Base-by-base conservation (phyloP, 2,888 invertebrate species). In the Campoplex capitator region DNA sequence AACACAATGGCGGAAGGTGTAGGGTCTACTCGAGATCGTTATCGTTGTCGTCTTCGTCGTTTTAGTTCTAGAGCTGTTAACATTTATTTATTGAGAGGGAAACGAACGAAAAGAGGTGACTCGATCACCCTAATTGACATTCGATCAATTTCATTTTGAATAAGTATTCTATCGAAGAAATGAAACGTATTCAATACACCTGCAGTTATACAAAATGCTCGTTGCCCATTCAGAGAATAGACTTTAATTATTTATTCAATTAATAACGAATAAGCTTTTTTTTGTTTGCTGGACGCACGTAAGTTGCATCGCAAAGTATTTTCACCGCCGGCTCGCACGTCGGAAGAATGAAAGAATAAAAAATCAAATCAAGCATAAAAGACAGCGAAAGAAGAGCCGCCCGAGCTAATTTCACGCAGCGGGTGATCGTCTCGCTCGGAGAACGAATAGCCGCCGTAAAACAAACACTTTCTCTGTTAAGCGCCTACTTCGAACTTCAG, bases 381-480 rank as follows among this genome's bases (percentile, higher is more conserved):
- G 45, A 45, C 28, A 18, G 65, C 13, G 73, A 62, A 75, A 70
- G 67, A 82, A 70, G 67, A 82, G 35, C 73, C 62, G 79, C 73
- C 54, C 76, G 78, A 80, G 87, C 85, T 89, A 88, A 90, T 90
- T 89, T 89, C 85, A 87, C 90, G 75, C 88, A 89, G 90, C 89
- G 82, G 89, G 89, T 84, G 87, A 89, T 83, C 87, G 83, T 79
- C 79, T 75, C 84, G 78, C 70, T 70, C 70, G 56, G 78, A 67
- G 80, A 84, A 83, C 85, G 78, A 81, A 84, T 84, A 51, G 56
- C 78, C 71, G 83, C 70, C 85, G 88, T 88, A 88, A 90, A 90
- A 89, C 88, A 89, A 90, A 90, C 89, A 90, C 88, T 89, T 89
- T 89, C 88, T 84, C 87, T 83, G 87, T 75, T 75, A 80, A 78